Conservation (phyloP, 1,140 invertebrate species). For the Plectrocnemia conspersa region DNA sequence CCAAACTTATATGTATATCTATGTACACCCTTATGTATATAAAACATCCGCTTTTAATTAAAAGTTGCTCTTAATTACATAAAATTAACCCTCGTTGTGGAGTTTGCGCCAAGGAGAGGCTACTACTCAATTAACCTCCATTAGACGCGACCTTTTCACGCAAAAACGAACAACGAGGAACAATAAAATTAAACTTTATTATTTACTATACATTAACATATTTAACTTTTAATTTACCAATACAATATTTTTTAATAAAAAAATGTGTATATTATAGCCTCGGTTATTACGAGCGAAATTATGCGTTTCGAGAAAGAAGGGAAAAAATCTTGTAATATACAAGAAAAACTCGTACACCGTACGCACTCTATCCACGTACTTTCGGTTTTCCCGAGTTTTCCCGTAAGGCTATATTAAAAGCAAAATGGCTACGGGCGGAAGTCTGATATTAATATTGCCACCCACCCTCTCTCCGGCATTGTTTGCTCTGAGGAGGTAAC, state of each 20-base stretch:
- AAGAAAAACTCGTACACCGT: no score
- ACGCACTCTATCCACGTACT: constrained; percentile 22
- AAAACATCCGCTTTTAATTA: constrained; percentile 19
- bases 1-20: no score
- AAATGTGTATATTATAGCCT: no score
- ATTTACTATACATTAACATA: no score
- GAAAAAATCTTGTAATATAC: no score
- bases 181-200: no score
- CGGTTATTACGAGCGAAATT: no score
- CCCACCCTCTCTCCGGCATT: constrained; percentile 19
- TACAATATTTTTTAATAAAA: no score
- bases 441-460: constrained; percentile 34
- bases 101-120: constrained; percentile 10
- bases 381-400: constrained; percentile 22
- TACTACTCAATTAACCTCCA: constrained; percentile 15
- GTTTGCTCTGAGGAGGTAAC: constrained; percentile 17
- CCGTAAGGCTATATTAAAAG: constrained; percentile 34
- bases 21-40: no score
- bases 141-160: constrained; percentile 9
- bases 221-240: no score
- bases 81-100: constrained; percentile 17
- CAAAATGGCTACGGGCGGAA: constrained; percentile 29
- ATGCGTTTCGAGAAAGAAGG: no score
- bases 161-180: no score
- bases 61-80: constrained; percentile 18